These are phyloP conservation scores for Trematomus loennbergii DNA, from an alignment of 2,113 vertebrate genomes.

Conservation along the genomic window DNA sequence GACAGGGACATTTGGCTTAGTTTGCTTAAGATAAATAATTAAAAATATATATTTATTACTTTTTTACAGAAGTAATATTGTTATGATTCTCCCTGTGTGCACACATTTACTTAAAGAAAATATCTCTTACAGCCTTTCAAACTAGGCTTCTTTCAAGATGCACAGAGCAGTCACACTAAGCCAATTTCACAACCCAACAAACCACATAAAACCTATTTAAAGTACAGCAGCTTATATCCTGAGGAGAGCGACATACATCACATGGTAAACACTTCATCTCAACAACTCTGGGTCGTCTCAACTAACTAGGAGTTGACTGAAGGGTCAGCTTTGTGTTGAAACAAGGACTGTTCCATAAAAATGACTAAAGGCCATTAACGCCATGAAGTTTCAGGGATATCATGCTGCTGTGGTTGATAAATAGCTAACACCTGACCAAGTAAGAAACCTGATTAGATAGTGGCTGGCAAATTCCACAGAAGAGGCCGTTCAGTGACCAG, in stretches of 20 bases:
- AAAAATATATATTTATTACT: neutral
- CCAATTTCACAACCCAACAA: slow-evolving; percentile 40
- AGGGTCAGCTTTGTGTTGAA: slow-evolving; percentile 3
- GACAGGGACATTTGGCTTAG: neutral
- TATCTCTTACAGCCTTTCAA: slow-evolving; percentile 1
- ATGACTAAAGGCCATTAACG: neutral
- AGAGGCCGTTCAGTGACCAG: slow-evolving; percentile 32
- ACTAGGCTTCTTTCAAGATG: slow-evolving; percentile 6
- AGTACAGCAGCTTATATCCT: slow-evolving; percentile 22
- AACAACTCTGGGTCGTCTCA: slow-evolving; percentile 5
- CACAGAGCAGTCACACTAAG: slow-evolving; percentile 35
- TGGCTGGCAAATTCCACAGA: slow-evolving; percentile 73
- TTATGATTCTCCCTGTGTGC: slow-evolving; percentile 17
- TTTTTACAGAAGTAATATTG: neutral
- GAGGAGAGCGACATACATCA: neutral
- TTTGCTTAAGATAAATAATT: slow-evolving; percentile 1
- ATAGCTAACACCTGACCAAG: slow-evolving; percentile 42
- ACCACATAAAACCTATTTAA: slow-evolving; percentile 26
- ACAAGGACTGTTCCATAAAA: slow-evolving; percentile 16
- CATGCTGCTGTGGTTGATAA: slow-evolving; percentile 15
- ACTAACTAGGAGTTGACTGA: slow-evolving; percentile 11
- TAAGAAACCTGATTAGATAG: slow-evolving; percentile 77
- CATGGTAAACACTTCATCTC: slow-evolving; percentile 4
- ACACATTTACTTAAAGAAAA: slow-evolving; percentile 18
- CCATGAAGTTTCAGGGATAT: neutral